These are phyloP conservation scores for Pristionchus maxplancki DNA, from an alignment of 2,888 invertebrate species.

Conservation along the genomic window DNA sequence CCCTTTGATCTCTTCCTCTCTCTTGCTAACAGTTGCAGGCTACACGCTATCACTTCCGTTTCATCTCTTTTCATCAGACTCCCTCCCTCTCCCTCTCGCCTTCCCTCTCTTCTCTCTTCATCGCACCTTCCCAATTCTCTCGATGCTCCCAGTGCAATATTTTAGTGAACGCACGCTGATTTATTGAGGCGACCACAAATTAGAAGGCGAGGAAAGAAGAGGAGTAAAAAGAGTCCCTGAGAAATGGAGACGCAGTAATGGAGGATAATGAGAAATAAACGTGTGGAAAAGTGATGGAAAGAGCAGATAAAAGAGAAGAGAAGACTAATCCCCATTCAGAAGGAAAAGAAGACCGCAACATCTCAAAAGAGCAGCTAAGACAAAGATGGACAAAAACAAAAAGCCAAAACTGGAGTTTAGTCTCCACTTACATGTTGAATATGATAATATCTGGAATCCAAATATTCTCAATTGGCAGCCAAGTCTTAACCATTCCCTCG, in stretches of 20 bases:
- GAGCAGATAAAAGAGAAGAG: neutral
- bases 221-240: slow-evolving; percentile 7
- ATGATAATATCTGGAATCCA: slow-evolving; percentile 92
- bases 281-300: slow-evolving; percentile 9
- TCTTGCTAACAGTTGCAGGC: neutral
- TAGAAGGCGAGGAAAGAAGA: slow-evolving; percentile 22
- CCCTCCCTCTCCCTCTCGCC: neutral
- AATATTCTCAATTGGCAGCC: slow-evolving; percentile 88
- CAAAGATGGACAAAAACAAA: neutral
- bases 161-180: slow-evolving; percentile 2
- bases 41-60: neutral
- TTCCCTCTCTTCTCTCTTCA: neutral
- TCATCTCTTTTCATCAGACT: neutral
- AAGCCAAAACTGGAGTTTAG: neutral
- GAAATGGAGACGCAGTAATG: slow-evolving; percentile 10
- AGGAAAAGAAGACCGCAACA: neutral
- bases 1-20: slow-evolving; percentile 35
- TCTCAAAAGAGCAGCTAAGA: neutral
- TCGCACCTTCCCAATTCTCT: neutral
- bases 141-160: slow-evolving; percentile 5
- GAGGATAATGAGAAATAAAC: slow-evolving; percentile 45
- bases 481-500: slow-evolving; percentile 87
- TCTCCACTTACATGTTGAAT: slow-evolving; percentile 87
- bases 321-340: slow-evolving; percentile 2
- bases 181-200: slow-evolving; percentile 23